Evolutionary conservation across 92 coral and sea anemone genomes (phyloP).

Genomic region (Epizoanthus fatuus): DNA sequence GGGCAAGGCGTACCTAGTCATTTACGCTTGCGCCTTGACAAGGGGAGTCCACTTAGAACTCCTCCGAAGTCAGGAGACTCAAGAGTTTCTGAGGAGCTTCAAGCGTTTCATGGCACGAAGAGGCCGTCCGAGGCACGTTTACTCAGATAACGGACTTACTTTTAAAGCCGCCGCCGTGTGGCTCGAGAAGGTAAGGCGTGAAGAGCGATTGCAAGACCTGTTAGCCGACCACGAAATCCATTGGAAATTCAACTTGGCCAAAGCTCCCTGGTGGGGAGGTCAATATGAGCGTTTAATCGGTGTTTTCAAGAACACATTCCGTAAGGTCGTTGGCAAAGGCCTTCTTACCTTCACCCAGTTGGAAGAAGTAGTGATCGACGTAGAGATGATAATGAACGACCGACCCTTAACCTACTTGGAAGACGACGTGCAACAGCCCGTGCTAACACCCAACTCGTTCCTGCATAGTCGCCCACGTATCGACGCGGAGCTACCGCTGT

Average conservation of each 20-base stretch:
- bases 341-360: background rate
- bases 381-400: background rate
- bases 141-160: slow-evolving; percentile 4
- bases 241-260: background rate
- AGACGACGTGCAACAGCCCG: background rate
- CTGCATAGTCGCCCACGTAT: background rate
- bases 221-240: background rate
- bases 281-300: too few relatives aligned
- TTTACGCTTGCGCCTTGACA: background rate
- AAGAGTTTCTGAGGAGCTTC: background rate
- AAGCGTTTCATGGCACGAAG: slow-evolving; percentile 1
- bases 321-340: background rate
- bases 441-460: slow-evolving; percentile 9
- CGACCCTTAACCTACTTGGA: background rate
- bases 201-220: too few relatives aligned
- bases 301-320: too few relatives aligned
- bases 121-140: background rate
- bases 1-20: background rate
- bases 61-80: background rate
- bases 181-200: background rate
- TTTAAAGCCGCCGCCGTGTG: background rate
- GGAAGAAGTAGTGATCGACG: background rate
- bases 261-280: too few relatives aligned
- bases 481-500: too few relatives aligned
- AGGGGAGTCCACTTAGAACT: slow-evolving; percentile 12